phyloP scores from a whole-genome alignment of 53 echinoderm and acorn worm genomes.

The Glandiceps talaboti region DNA sequence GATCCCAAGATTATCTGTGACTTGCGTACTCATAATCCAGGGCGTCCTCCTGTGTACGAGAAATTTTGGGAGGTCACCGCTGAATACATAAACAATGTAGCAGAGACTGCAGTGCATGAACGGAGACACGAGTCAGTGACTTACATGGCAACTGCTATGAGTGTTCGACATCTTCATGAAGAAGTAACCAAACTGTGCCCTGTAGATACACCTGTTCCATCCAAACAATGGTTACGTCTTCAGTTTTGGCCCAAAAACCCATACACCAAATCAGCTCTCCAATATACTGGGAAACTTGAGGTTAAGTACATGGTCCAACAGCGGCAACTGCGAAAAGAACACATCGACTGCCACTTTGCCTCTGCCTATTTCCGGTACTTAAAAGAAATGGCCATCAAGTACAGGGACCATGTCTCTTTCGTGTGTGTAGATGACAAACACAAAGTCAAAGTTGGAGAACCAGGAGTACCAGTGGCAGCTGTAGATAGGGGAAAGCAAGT shows the following conservation, averaged over 20 bases:
- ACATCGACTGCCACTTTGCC: constrained; percentile 2
- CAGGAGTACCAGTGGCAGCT: constrained; percentile 1
- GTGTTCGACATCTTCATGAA: constrained; percentile 24
- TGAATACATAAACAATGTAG: constrained; percentile 17
- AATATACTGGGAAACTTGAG: neutral
- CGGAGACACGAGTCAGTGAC: constrained; percentile 30
- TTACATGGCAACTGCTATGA: constrained; percentile 31
- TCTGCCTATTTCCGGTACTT: neutral
- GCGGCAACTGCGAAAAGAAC: neutral
- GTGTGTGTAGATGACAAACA: constrained; percentile 8
- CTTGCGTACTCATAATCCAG: constrained; percentile 8
- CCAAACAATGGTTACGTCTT: neutral
- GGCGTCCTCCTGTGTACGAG: constrained; percentile 14
- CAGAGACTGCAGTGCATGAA: constrained; percentile 32
- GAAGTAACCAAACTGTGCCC: constrained; percentile 7
- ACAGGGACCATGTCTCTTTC: neutral
- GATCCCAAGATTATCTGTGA: constrained; percentile 1
- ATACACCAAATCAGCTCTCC: neutral
- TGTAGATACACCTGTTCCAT: neutral
- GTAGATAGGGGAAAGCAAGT: constrained; percentile 7
- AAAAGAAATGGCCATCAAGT: constrained; percentile 1
- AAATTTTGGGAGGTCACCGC: constrained; percentile 24
- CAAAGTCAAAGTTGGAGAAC: constrained; percentile 3
- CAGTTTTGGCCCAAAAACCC: constrained; percentile 3
- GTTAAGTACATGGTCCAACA: constrained; percentile 7